These are phyloP conservation scores for Acrossocheilus fasciatus DNA, from an alignment of 2,797 vertebrate genomes.

Conservation along the genomic window DNA sequence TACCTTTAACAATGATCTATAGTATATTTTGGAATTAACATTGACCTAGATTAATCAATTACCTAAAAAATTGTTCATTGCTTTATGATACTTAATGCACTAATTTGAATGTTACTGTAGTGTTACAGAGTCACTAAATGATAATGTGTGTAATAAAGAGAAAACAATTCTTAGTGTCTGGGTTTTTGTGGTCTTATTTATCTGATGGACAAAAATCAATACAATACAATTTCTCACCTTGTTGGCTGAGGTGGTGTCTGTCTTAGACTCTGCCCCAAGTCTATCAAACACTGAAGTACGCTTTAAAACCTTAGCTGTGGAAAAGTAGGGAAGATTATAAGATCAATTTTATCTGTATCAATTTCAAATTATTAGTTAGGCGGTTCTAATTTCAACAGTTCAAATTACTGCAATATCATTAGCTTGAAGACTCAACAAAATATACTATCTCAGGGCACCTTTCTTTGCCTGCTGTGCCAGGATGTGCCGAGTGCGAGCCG, in stretches of 20 bases:
- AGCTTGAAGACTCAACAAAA: not conserved
- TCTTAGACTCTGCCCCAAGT: constrained; percentile 88
- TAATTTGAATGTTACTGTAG: not conserved
- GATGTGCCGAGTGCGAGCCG: constrained; percentile 89
- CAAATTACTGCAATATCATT: not conserved
- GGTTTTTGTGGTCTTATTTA: not conserved
- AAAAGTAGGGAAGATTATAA: not conserved
- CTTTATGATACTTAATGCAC: not conserved
- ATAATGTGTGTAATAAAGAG: not conserved
- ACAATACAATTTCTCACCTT: constrained; percentile 78
- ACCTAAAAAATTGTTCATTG: not conserved
- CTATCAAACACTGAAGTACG: constrained; percentile 91
- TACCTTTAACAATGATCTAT: not conserved
- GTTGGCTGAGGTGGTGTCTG: constrained; percentile 74
- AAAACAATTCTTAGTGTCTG: not conserved
- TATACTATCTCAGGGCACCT: constrained; percentile 72
- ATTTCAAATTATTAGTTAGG: not conserved
- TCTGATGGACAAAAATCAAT: not conserved
- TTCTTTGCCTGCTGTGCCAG: constrained; percentile 91
- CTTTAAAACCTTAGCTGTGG: constrained; percentile 76
- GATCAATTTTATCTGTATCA: not conserved
- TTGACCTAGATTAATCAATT: not conserved
- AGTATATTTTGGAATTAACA: not conserved
- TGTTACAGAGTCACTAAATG: not conserved
- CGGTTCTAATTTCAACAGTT: not conserved